Base-by-base conservation (phyloP, 2,888 invertebrate species). In the Exocentrus adspersus region DNA sequence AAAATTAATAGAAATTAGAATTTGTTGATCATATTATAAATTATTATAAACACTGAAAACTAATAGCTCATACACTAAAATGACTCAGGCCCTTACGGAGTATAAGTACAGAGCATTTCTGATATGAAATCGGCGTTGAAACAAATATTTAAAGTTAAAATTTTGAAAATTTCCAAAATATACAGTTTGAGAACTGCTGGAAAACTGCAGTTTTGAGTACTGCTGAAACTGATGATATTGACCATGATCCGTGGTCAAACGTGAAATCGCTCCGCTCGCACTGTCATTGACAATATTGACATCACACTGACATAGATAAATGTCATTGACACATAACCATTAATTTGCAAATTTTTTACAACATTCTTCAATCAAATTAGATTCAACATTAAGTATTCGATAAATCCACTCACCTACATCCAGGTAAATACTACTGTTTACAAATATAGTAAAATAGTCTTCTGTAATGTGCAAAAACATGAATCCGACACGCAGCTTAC, bases 371-470 rank as follows among this genome's bases (percentile, higher is more conserved):
- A 30, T 0, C 5, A 30, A n/a, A n/a, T n/a, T n/a, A n/a, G n/a
- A n/a, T n/a, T 24, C 24, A 24, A 3, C 7, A 24, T 24, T 24
- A 5, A 24, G 7, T 24, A 24, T 51, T 32, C 51, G 32, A 51
- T 3, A 5, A 51, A 1, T n/a, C n/a, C n/a, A 51, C 51, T 19
- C 24, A 51, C 51, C n/a, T 7, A 19, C 19, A 32, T 9, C 1
- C 51, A 51, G 51, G 51, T 51, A 51, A 51, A 51, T 51, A 51
- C 10, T 12, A 17, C 19, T 19, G 2, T 37, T 10, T 14, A 12
- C n/a, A 10, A 0, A 19, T 32, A n/a, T 32, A 9, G 24, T 16
- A 48, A 5, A 48, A 24, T 9, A 6, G 1, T 7, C 14, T 21
- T 14, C 10, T 20, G 10, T 32, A 2, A 9, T n/a, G 1, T 10